Evolutionary conservation across 1,140 invertebrate species (phyloP).

Genomic region (Sitophilus oryzae): DNA sequence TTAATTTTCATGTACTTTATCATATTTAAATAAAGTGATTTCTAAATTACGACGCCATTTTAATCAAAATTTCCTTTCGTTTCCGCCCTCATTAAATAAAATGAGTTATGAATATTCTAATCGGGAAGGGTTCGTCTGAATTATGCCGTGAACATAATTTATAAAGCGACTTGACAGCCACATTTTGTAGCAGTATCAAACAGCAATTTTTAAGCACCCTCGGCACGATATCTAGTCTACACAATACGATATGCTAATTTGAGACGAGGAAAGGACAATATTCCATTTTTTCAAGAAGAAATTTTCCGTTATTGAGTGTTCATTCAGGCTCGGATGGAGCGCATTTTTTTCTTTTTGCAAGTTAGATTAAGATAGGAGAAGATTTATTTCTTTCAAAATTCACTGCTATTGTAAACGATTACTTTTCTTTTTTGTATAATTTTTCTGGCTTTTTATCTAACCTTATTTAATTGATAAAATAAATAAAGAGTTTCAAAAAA

Average conservation of each 20-base stretch:
- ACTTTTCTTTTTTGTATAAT: background rate
- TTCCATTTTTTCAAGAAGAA: background rate
- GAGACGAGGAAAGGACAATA: background rate
- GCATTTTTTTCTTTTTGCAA: background rate
- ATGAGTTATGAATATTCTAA: conserved; percentile 1
- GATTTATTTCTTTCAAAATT: no score
- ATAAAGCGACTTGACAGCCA: conserved; percentile 6
- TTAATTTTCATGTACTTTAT: background rate
- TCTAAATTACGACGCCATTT: background rate
- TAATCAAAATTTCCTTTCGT: background rate
- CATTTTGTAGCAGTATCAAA: conserved; percentile 5
- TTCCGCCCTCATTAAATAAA: background rate
- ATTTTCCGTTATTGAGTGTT: background rate
- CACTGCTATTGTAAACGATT: no score
- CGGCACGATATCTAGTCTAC: conserved; percentile 1
- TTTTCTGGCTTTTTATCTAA: background rate
- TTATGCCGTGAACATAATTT: conserved; percentile 6
- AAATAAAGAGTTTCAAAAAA: no score
- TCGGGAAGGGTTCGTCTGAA: background rate
- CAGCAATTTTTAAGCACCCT: conserved; percentile 2
- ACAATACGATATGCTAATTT: background rate
- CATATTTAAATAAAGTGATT: background rate
- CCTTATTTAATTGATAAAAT: no score
- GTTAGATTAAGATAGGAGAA: background rate
- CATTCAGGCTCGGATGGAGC: background rate